Evolutionary conservation across 1,140 invertebrate species (phyloP), one percentile per base, ranked within the genome.

Genomic region (Ostrea denselamellosa): DNA sequence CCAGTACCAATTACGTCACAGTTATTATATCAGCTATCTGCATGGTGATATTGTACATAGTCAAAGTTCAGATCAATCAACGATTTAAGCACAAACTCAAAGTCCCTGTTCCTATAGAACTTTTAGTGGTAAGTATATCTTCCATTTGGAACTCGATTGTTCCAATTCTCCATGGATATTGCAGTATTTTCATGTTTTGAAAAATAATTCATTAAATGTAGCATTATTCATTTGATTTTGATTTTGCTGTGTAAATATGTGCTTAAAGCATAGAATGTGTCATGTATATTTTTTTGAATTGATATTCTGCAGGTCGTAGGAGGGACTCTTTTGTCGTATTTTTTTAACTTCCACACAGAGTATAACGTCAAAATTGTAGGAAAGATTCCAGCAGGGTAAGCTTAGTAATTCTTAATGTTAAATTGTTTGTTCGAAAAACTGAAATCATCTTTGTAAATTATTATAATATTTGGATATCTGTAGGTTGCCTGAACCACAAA

Each of bases 21-120:
- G 86, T 97, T 19, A 92, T 97, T 0, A 96, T 98, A 83, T 97
- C 98, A 0, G 87, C 96, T 1, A 95, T 97, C 8, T 96, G 97
- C 14, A 97, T 98, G 53, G 91, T 96, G 8, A 94, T 97, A 62
- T 96, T 98, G 84, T 95, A 96, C 0, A 90, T 97, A 8, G 97
- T 98, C 93, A 98, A 98, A 93, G 97, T 91, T 4, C 91, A 92
- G 34, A 90, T 94, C 52, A 94, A 93, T 85, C 89, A 91, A 58
- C 87, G 92, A 51, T 93, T 93, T 83, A 93, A 93, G 85, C 28
- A 88, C 84, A 93, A 92, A 87, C 83, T 93, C 25, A 98, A 95
- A 86, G 90, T 94, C 12, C 93, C 93, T 17, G 85, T 94, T n/a
- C 93, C 93, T 25, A 90, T 93, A 34, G 93, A 93, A 86, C 90